Conservation (phyloP, 2,113 vertebrate species). For the Physeter macrocephalus region DNA sequence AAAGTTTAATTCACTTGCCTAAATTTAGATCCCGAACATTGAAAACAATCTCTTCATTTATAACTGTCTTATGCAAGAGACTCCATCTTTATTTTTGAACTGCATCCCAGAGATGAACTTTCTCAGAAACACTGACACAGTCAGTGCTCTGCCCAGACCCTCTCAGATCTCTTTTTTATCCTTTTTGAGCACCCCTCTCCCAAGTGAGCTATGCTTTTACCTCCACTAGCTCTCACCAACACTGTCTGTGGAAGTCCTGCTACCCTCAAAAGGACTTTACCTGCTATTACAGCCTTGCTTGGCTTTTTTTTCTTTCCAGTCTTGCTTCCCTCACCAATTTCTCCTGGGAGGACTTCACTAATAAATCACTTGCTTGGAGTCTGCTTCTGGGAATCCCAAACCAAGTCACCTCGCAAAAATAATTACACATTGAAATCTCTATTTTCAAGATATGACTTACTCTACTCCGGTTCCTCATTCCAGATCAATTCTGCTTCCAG, state of each 20-base stretch:
- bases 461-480: not conserved
- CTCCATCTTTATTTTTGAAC: slow-evolving; percentile 17
- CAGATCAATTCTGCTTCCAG: not conserved
- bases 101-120: not conserved
- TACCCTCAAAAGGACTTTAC: not conserved
- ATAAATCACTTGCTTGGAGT: slow-evolving; percentile 9
- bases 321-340: not conserved
- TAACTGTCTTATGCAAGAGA: not conserved
- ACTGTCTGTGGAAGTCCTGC: not conserved
- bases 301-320: not conserved
- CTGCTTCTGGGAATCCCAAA: not conserved
- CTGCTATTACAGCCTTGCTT: not conserved
- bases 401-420: slow-evolving; percentile 5
- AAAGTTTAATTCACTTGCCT: not conserved
- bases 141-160: not conserved
- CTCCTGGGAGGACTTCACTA: not conserved
- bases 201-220: not conserved
- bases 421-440: not conserved
- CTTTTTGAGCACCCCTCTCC: not conserved
- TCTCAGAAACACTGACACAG: not conserved
- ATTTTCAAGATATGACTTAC: slow-evolving; percentile 11
- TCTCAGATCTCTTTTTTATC: not conserved
- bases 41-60: not conserved
- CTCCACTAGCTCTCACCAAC: not conserved
- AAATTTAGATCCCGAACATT: not conserved